A percentile compares a stretch with the other conserved stretches of the same genome.
Conservation (phyloP, 2,113 vertebrate species). For the Anolis carolinensis region DNA sequence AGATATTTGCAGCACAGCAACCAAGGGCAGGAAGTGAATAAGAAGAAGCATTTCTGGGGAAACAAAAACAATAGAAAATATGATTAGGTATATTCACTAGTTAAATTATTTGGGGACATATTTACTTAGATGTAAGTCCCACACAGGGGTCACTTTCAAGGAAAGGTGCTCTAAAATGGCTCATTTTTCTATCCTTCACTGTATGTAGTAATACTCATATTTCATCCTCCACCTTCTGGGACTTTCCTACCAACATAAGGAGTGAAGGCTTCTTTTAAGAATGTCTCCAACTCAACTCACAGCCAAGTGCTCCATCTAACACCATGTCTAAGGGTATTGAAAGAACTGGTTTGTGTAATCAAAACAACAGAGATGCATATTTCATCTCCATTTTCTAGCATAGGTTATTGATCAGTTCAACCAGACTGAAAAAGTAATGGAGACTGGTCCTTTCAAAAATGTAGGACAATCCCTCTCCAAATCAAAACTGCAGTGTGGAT, state of each 20-base stretch:
- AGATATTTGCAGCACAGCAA: neutral
- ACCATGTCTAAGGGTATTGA: neutral
- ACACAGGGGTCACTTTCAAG: neutral
- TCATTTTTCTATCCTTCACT: neutral
- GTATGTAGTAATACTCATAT: too few species aligned
- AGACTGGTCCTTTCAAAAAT: neutral
- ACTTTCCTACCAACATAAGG: neutral
- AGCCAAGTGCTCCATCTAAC: neutral
- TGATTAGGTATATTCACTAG: neutral
- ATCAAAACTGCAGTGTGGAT: too few species aligned
- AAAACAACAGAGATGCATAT: neutral
- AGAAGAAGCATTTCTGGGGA: constrained; percentile 7
- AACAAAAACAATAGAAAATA: neutral
- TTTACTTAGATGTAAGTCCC: neutral
- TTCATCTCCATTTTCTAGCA: neutral
- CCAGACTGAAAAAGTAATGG: neutral
- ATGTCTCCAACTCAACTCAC: neutral
- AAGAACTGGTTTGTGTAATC: neutral
- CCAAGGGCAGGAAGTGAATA: neutral
- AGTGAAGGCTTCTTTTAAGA: neutral
- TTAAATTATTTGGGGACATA: neutral
- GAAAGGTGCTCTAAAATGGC: neutral
- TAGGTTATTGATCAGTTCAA: neutral
- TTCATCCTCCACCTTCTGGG: neutral
- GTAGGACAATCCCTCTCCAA: neutral